A percentile compares a stretch with the other conserved stretches of the same genome.
phyloP scores from a whole-genome alignment of 1,140 invertebrate species.

The Drosophila murphyi region DNA sequence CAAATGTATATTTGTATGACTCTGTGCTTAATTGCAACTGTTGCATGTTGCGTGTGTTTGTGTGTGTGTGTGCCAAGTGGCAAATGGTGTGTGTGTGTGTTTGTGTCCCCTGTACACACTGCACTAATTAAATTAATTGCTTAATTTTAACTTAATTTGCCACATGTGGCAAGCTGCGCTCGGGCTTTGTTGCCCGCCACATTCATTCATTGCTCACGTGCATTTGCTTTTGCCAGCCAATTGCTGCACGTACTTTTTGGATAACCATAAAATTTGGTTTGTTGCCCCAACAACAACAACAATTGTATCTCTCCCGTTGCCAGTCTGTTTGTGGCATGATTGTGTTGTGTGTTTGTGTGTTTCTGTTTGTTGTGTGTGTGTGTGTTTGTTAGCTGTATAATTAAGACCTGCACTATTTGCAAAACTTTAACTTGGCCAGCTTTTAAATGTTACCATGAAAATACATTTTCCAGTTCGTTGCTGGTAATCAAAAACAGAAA shows the following conservation, averaged over 20 bases:
- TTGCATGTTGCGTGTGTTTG: slow-evolving; percentile 13
- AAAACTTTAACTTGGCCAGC: slow-evolving; percentile 22
- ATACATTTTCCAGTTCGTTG: slow-evolving; percentile 5
- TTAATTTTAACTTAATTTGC: slow-evolving; percentile 83
- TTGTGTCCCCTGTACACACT: slow-evolving; percentile 48
- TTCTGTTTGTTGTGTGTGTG: neutral
- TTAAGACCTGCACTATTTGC: neutral
- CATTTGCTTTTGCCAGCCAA: slow-evolving; percentile 45
- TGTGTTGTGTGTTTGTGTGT: slow-evolving; percentile 1
- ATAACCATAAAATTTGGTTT: slow-evolving; percentile 64
- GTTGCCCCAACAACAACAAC: slow-evolving; percentile 48
- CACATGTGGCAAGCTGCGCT: slow-evolving; percentile 73
- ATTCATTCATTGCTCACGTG: slow-evolving; percentile 45
- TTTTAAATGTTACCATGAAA: slow-evolving; percentile 3
- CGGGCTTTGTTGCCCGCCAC: slow-evolving; percentile 27
- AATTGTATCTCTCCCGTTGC: slow-evolving; percentile 2
- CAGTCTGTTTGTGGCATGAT: neutral
- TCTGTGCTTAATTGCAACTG: slow-evolving; percentile 33
- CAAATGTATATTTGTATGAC: slow-evolving; percentile 9
- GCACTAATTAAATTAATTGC: slow-evolving; percentile 81
- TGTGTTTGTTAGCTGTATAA: neutral
- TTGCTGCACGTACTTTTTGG: slow-evolving; percentile 43
- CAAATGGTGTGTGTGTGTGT: slow-evolving; percentile 22
- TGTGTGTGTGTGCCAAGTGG: slow-evolving; percentile 65
- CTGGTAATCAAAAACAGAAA: neutral